Base-by-base conservation (phyloP, 37 sponge, comb jelly and placozoan species). In the Diacarnus erythraeanus region DNA sequence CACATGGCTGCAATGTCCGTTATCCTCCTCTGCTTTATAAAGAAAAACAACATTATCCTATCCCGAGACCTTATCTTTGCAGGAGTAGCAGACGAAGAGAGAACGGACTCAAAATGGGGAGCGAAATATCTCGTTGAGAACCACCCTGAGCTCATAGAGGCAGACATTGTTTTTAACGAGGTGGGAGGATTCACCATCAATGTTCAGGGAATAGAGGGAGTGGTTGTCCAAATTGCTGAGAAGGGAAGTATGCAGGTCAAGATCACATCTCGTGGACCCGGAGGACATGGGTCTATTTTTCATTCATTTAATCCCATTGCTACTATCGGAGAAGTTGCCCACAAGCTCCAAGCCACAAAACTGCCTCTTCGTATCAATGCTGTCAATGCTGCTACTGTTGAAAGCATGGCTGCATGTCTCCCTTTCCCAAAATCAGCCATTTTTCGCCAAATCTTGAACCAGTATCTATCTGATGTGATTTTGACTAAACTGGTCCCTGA, bases 1-100 rank as follows among this genome's bases (percentile, higher is more conserved):
- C 64, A 94, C 68, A 90, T 94, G 94, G 94, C 88, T 4, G 94
- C 94, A 34, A 83, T 83, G 84, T 87, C 84, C 8, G 84, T 86
- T 51, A 59, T 78, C 3, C 31, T 89, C 36, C 44, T 94, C 26
- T 72, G 90, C 47, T 94, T 90, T 64, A 35, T 94, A 0, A 83
- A 86, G 57, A 78, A 69, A 33, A 38, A 63, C 21, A 68, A 67
- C 63, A 87, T 94, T 17, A 36, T 30, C 37, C 81, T 94, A 2
- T 41, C 78, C 0, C 75, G 94, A 26, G 94, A 94, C 42, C 84
- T 94, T n/a, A 72, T 94, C 0, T 89, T 94, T 83, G 90, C 90
- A 30, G 94, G 89, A 10, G 59, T 89, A 12, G 87, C 94, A 10
- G 94, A 94, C 43, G 94, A 94, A 33, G 94, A 94, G 38, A 42